These are phyloP conservation scores for Galeruca laticollis DNA, from an alignment of 2,888 invertebrate genomes.

Conservation along the genomic window DNA sequence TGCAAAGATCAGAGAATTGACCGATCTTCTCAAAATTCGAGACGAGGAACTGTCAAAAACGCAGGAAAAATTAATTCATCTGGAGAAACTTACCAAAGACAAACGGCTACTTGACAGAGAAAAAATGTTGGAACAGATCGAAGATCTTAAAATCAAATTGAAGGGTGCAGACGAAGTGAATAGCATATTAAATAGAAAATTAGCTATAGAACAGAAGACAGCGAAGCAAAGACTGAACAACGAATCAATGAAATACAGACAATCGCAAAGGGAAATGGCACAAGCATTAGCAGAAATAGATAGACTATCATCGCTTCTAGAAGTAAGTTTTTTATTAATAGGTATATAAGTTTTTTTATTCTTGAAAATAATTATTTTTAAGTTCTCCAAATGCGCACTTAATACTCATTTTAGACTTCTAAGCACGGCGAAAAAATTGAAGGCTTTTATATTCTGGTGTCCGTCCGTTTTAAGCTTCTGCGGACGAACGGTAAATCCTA, in stretches of 20 bases:
- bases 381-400: too few relatives aligned
- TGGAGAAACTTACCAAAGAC: conserved; percentile 72
- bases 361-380: too few relatives aligned
- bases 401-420: too few relatives aligned
- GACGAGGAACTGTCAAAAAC: conserved; percentile 76
- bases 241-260: conserved; percentile 79
- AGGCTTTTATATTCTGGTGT: too few relatives aligned
- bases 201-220: conserved; percentile 81
- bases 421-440: too few relatives aligned
- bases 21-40: conserved; percentile 75
- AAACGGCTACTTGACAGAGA: conserved; percentile 75
- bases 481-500: too few relatives aligned
- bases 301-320: conserved; percentile 72
- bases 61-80: conserved; percentile 78
- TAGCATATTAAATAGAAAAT: conserved; percentile 75
- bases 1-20: conserved; percentile 73
- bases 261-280: conserved; percentile 73
- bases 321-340: conserved; percentile 65
- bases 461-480: too few relatives aligned
- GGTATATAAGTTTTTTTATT: too few relatives aligned
- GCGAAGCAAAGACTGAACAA: conserved; percentile 77
- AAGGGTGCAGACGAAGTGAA: conserved; percentile 75
- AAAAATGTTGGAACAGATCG: conserved; percentile 75
- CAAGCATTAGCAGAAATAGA: conserved; percentile 74
- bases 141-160: conserved; percentile 69